A percentile compares a stretch with the other conserved stretches of the same genome.
Conservation (phyloP, 2,888 invertebrate species). For the Venusia cambrica region DNA sequence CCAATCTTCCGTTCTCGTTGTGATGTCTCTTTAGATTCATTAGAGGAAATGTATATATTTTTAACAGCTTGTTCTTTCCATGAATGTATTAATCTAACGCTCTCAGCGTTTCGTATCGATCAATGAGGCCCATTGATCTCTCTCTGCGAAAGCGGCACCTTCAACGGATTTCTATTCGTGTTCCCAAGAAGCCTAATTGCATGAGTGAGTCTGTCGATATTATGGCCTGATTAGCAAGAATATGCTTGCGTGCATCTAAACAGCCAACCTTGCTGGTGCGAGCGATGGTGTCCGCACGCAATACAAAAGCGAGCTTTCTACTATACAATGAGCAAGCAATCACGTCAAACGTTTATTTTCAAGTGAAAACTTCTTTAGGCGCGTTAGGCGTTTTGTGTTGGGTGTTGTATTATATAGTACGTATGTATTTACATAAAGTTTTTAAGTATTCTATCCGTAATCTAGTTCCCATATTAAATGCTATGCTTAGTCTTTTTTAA, state of each 20-base stretch:
- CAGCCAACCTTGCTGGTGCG: constrained; percentile 46
- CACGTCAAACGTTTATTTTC: constrained; percentile 10
- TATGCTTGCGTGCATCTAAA: constrained; percentile 62
- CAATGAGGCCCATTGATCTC: constrained; percentile 8
- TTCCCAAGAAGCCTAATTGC: constrained; percentile 70
- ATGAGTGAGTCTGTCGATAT: constrained; percentile 58
- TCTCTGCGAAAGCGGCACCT: constrained; percentile 19
- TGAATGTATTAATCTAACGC: neutral
- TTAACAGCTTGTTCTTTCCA: constrained; percentile 2
- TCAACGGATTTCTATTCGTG: constrained; percentile 30
- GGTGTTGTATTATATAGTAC: no score
- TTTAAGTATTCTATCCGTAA: no score
- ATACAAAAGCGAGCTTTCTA: constrained; percentile 47
- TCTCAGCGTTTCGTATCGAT: neutral
- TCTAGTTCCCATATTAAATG: no score
- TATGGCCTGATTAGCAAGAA: constrained; percentile 66
- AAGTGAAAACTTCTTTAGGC: no score
- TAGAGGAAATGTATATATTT: no score
- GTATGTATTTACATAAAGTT: no score
- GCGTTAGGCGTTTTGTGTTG: no score
- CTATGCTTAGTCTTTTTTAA: no score
- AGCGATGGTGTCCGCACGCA: constrained; percentile 48
- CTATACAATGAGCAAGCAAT: constrained; percentile 23
- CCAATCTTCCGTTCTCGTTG: no score
- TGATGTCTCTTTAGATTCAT: no score